Evolutionary conservation across 2,113 vertebrate species (phyloP).

Genomic region (Coptodon bakossiorum): DNA sequence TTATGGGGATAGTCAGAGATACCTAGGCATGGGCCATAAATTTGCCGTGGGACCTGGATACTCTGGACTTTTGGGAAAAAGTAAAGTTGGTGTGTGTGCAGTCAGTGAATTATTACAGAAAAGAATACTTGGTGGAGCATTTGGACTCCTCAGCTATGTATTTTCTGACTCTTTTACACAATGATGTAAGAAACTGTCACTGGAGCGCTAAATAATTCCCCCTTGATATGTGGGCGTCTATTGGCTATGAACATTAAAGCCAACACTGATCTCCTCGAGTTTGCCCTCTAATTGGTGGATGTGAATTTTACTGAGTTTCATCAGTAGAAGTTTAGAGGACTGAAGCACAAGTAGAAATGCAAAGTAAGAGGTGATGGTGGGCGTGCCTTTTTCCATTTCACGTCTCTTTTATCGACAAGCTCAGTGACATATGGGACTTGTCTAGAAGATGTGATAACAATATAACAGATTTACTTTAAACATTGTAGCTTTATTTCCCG

Average conservation of each 20-base stretch:
- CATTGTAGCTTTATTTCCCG: background rate
- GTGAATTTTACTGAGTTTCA: background rate
- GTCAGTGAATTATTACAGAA: background rate
- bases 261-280: background rate
- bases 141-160: background rate
- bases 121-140: background rate
- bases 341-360: background rate
- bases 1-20: background rate
- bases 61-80: background rate
- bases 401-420: background rate
- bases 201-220: background rate
- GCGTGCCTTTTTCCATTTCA: background rate
- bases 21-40: slow-evolving; percentile 25
- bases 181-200: background rate
- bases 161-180: background rate
- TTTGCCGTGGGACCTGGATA: slow-evolving; percentile 27
- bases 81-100: background rate
- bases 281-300: background rate
- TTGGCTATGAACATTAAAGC: background rate
- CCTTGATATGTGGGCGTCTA: background rate
- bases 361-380: background rate
- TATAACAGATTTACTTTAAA: background rate
- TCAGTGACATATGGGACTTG: background rate
- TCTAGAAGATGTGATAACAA: background rate
- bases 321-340: background rate